These are phyloP conservation scores for Triplophysa rosa DNA, from an alignment of 2,113 vertebrate genomes.

Conservation along the genomic window DNA sequence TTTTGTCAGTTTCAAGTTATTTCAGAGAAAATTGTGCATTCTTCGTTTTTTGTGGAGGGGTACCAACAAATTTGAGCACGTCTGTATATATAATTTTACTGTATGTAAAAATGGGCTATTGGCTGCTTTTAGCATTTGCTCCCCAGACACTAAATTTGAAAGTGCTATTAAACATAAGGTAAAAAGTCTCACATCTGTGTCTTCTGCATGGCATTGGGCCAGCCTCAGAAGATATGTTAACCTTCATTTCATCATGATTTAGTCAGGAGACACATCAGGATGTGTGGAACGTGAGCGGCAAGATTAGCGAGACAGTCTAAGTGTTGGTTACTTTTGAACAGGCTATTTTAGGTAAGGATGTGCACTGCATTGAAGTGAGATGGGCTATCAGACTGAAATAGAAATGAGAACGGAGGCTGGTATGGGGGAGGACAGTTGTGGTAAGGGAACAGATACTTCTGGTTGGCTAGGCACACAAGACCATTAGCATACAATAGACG, in stretches of 20 bases:
- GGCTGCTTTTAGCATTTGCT: not conserved
- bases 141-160: not conserved
- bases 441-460: slow-evolving; percentile 42
- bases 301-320: slow-evolving; percentile 23
- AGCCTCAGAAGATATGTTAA: not conserved
- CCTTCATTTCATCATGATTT: slow-evolving; percentile 25
- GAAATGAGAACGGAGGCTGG: slow-evolving; percentile 54
- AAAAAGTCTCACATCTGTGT: not conserved
- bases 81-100: not conserved
- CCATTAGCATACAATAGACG: slow-evolving; percentile 44
- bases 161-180: not conserved
- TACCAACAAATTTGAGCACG: too few species aligned
- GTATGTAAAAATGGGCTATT: not conserved
- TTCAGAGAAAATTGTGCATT: too few species aligned
- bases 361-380: slow-evolving; percentile 47
- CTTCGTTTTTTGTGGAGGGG: too few species aligned
- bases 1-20: too few species aligned
- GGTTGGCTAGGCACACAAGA: not conserved
- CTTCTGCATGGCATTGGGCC: not conserved
- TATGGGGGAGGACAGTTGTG: slow-evolving; percentile 59
- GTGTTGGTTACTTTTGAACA: slow-evolving; percentile 37
- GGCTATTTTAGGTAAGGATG: slow-evolving; percentile 37
- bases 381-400: slow-evolving; percentile 59
- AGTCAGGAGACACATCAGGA: slow-evolving; percentile 16
- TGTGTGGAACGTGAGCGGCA: slow-evolving; percentile 11